Base-by-base conservation (phyloP, 2,113 vertebrate species). In the Colistium nudipinnis region DNA sequence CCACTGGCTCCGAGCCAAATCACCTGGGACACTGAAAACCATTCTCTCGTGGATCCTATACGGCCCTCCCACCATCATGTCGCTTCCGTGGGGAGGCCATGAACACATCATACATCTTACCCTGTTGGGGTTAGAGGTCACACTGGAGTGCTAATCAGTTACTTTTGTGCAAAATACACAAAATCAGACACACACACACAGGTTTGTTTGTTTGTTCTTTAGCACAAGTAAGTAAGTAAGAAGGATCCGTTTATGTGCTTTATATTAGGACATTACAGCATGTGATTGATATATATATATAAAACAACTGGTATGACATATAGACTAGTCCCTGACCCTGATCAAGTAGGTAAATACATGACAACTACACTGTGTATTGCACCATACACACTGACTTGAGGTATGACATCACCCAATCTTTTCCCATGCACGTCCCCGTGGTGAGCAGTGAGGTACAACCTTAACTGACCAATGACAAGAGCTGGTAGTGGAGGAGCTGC, bases 381-480 rank as follows among this genome's bases (percentile, higher is more conserved):
- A 36, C 65, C 30, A 19, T 52, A 62, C 24, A 65, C 55, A 76
- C 0, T 36, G 25, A 74, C 59, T 39, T 28, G 38, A 69, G 69
- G 31, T 13, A 55, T 82, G 87, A 87, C 76, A 76, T 82, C 77
- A 81, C 36, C 53, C 20, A 53, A n/a, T 53, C 68, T 72, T 78
- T 73, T 78, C 44, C 43, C 14, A 12, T 17, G 19, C 47, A 59
- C 61, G 55, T 62, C 79, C 52, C 54, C 20, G 14, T 25, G 56
- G 64, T 64, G 52, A 63, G 62, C 62, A 49, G 56, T 1, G 38
- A 41, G 74, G 62, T 78, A 48, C 69, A 69, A 68, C 36, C 70
- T 57, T 30, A 56, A 45, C 31, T 82, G 80, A 86, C 72, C 76
- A 89, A 89, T 85, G 82, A 79, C 52, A 66, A 28, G 68, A 64